Evolutionary conservation across 2,888 invertebrate genomes (phyloP).

Genomic region (Sabatieria punctata): DNA sequence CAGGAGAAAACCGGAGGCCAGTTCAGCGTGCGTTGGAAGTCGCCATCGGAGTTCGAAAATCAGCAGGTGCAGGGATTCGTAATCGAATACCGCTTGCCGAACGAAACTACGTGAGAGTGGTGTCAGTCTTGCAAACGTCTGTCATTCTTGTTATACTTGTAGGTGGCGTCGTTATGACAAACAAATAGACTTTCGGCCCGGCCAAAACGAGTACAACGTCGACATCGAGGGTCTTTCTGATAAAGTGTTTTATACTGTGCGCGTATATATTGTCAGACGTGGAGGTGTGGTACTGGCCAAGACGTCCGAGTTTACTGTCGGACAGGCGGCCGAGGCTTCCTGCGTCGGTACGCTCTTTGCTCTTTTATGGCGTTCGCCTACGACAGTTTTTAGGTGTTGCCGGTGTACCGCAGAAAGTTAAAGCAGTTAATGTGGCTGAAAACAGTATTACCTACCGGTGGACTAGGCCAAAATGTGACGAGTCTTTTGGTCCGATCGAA

Average conservation of each 20-base stretch:
- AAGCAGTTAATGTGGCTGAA: conserved; percentile 12
- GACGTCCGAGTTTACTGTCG: conserved; percentile 23
- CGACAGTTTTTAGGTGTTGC: conserved; percentile 11
- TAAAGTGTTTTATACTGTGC: conserved; percentile 5
- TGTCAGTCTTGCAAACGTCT: neutral
- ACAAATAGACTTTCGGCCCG: conserved; percentile 6
- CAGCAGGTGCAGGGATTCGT: conserved; percentile 18
- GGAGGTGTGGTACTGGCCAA: conserved; percentile 18
- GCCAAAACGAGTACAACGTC: conserved; percentile 3
- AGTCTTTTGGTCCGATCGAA: conserved; percentile 21
- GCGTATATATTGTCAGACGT: conserved; percentile 8
- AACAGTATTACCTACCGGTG: conserved; percentile 15
- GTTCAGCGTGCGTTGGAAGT: conserved; percentile 20
- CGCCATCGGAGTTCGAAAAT: conserved; percentile 13
- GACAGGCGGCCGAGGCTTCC: conserved; percentile 15
- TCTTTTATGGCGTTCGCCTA: neutral
- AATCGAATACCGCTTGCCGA: conserved; percentile 25
- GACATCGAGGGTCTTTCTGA: conserved; percentile 7
- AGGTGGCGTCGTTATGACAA: conserved; percentile 1
- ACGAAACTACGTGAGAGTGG: conserved; percentile 21
- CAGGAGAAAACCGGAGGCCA: conserved; percentile 8
- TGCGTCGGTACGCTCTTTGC: conserved; percentile 15
- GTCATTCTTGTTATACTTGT: neutral
- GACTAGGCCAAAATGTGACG: conserved; percentile 22
- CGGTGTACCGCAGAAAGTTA: conserved; percentile 19